A percentile compares a stretch with the other conserved stretches of the same genome.
Evolutionary conservation across 2,888 invertebrate species (phyloP).

Genomic region (Furcula furcula): DNA sequence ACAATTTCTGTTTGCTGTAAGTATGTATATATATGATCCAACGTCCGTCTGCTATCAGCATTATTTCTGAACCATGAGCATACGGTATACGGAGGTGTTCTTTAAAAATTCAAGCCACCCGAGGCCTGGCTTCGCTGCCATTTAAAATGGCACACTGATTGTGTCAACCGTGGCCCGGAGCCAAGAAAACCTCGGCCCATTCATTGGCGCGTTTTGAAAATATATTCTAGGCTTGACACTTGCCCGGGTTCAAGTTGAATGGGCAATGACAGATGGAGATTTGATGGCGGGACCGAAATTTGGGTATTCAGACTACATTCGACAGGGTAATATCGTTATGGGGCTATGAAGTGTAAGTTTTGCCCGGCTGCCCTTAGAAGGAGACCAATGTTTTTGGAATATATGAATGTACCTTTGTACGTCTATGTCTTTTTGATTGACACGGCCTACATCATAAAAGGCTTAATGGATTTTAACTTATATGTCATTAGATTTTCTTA

Average conservation of each 20-base stretch:
- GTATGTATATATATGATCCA: too few relatives aligned
- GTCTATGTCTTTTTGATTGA: too few relatives aligned
- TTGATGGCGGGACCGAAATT: neutral
- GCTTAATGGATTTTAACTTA: too few relatives aligned
- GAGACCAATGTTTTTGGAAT: too few relatives aligned
- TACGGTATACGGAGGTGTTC: neutral
- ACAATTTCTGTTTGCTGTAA: too few relatives aligned
- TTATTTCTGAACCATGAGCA: neutral
- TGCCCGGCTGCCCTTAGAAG: too few relatives aligned
- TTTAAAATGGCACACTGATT: neutral
- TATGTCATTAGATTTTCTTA: too few relatives aligned
- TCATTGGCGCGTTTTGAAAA: neutral
- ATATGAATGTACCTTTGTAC: too few relatives aligned
- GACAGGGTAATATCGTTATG: too few relatives aligned
- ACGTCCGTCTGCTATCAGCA: too few relatives aligned
- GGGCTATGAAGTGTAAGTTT: too few relatives aligned
- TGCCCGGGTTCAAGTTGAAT: neutral
- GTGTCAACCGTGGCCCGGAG: constrained; percentile 1
- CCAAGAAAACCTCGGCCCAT: neutral
- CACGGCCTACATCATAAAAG: too few relatives aligned
- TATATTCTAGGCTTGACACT: neutral
- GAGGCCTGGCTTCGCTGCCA: neutral
- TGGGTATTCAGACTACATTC: neutral
- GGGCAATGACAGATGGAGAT: neutral
- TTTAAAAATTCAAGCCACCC: constrained; percentile 1